A percentile compares a stretch with the other conserved stretches of the same genome.
Conservation (phyloP, 2,888 invertebrate genomes). For the Rambutsinella grinnellia region DNA sequence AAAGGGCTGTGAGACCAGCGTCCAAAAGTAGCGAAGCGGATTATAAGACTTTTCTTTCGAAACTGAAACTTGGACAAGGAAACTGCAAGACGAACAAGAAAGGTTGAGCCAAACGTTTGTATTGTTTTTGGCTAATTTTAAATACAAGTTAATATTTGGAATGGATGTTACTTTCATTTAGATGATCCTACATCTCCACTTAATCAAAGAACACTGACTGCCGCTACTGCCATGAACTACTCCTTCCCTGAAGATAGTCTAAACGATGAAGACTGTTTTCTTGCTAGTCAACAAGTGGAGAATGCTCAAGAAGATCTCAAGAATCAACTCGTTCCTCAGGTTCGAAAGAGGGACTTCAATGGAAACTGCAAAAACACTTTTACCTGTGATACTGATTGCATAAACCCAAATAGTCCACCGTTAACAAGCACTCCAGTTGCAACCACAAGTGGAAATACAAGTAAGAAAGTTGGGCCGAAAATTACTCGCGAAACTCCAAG, state of each 20-base stretch:
- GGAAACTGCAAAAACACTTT: constrained; percentile 23
- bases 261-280: constrained; percentile 13
- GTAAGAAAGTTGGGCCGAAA: not conserved
- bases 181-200: not conserved
- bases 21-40: no score
- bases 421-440: constrained; percentile 25
- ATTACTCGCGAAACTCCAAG: constrained; percentile 20
- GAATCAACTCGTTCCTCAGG: no score
- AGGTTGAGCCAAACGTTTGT: no score
- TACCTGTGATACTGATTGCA: not conserved
- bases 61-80: no score
- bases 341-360: constrained; percentile 15
- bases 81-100: no score
- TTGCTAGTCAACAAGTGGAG: constrained; percentile 35
- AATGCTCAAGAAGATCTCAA: not conserved
- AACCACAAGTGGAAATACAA: no score
- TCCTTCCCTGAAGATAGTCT: constrained; percentile 30
- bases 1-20: no score
- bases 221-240: not conserved
- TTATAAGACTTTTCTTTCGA: no score
- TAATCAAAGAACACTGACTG: not conserved
- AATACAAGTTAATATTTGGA: no score
- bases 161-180: no score
- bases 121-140: no score
- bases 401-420: not conserved